Conservation (phyloP, 2,888 invertebrate species). For the Cistogaster globosa region DNA sequence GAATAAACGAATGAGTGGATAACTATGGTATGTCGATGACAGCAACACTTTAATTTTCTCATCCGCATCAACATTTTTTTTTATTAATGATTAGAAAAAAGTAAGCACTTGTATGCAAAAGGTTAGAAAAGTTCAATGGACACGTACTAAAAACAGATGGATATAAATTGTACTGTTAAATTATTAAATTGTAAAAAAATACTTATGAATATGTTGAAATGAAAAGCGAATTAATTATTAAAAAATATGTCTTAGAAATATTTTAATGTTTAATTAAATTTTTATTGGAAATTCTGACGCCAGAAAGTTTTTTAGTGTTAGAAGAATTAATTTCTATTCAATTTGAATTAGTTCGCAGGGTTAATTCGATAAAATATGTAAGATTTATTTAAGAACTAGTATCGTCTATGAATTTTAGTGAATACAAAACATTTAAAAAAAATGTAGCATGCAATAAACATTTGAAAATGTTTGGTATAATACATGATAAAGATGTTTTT, state of each 20-base stretch:
- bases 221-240: not conserved
- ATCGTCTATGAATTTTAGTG: too few relatives aligned
- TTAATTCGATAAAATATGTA: too few relatives aligned
- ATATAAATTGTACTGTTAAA: constrained; percentile 24
- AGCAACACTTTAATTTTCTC: constrained; percentile 53
- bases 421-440: too few relatives aligned
- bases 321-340: too few relatives aligned
- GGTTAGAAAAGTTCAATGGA: constrained; percentile 64
- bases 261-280: not conserved
- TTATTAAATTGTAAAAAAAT: not conserved
- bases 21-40: constrained; percentile 14
- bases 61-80: constrained; percentile 23
- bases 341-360: too few relatives aligned
- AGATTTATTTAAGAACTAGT: too few relatives aligned
- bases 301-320: too few relatives aligned
- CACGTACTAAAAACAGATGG: constrained; percentile 44
- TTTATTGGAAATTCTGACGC: too few relatives aligned
- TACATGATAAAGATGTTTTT: too few relatives aligned
- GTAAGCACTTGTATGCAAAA: constrained; percentile 37
- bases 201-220: constrained; percentile 9
- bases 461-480: too few relatives aligned
- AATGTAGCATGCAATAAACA: too few relatives aligned
- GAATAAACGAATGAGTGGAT: constrained; percentile 20
- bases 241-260: not conserved
- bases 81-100: constrained; percentile 32